Evolutionary conservation across 2,888 invertebrate genomes (phyloP).

Genomic region (Dysmachus trigonus): DNA sequence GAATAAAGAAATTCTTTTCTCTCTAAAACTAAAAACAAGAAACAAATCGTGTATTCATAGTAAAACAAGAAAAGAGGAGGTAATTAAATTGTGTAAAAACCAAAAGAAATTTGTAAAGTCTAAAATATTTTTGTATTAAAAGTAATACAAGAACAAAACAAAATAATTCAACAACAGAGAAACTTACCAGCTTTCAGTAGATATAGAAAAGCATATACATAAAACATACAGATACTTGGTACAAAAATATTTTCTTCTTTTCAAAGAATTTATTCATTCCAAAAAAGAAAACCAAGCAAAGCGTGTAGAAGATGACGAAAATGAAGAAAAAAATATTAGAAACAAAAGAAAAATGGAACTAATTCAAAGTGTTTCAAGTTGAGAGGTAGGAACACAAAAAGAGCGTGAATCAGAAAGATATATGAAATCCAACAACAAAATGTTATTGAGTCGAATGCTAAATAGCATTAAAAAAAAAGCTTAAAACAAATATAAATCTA

Average conservation of each 20-base stretch:
- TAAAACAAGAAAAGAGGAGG: background rate
- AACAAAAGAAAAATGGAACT: background rate
- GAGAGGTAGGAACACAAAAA: background rate
- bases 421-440: background rate
- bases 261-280: background rate
- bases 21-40: background rate
- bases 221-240: background rate
- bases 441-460: too few species aligned
- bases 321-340: background rate
- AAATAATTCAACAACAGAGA: background rate
- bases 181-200: background rate
- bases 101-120: background rate
- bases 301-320: background rate
- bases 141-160: background rate
- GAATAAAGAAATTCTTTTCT: constrained; percentile 9
- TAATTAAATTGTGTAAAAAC: background rate
- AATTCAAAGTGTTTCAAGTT: background rate
- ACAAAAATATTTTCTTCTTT: constrained; percentile 32
- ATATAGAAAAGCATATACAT: background rate
- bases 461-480: background rate
- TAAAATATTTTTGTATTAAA: constrained; percentile 32
- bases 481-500: background rate
- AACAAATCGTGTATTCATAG: background rate
- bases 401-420: background rate
- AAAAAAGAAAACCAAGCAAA: background rate